A percentile compares a stretch with the other conserved stretches of the same genome.
Conservation (phyloP, 2,113 vertebrate genomes). For the Colius striatus region DNA sequence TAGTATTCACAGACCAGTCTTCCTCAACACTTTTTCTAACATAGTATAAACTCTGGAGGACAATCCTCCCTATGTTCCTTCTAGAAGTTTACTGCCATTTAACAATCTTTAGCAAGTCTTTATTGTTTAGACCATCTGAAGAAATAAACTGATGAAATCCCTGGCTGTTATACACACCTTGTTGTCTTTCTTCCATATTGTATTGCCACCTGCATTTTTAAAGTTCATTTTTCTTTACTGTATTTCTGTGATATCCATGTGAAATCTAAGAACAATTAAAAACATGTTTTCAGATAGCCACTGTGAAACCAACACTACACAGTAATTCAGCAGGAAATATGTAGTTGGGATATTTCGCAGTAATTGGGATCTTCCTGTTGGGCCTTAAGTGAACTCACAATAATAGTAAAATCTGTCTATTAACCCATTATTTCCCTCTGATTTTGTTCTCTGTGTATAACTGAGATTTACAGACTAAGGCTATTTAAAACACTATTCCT, state of each 20-base stretch:
- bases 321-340: slow-evolving; percentile 59
- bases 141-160: background rate
- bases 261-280: slow-evolving; percentile 37
- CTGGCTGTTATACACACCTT: background rate
- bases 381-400: slow-evolving; percentile 52
- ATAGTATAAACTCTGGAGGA: background rate
- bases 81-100: background rate
- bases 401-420: slow-evolving; percentile 69
- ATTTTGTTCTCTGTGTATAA: slow-evolving; percentile 58
- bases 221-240: slow-evolving; percentile 44
- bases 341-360: slow-evolving; percentile 66
- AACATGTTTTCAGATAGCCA: slow-evolving; percentile 50
- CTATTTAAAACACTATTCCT: slow-evolving; percentile 66
- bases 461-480: slow-evolving; percentile 59
- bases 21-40: background rate
- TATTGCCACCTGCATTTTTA: slow-evolving; percentile 20
- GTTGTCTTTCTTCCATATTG: background rate
- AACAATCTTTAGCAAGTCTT: background rate
- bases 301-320: slow-evolving; percentile 22
- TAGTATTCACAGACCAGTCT: background rate
- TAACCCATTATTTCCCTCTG: slow-evolving; percentile 61
- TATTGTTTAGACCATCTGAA: background rate
- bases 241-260: slow-evolving; percentile 12
- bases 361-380: slow-evolving; percentile 66
- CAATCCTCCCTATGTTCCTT: background rate